Evolutionary conservation across 2,888 invertebrate species (phyloP), one percentile per base, ranked within the genome.

Genomic region (Eupithecia subumbrata): DNA sequence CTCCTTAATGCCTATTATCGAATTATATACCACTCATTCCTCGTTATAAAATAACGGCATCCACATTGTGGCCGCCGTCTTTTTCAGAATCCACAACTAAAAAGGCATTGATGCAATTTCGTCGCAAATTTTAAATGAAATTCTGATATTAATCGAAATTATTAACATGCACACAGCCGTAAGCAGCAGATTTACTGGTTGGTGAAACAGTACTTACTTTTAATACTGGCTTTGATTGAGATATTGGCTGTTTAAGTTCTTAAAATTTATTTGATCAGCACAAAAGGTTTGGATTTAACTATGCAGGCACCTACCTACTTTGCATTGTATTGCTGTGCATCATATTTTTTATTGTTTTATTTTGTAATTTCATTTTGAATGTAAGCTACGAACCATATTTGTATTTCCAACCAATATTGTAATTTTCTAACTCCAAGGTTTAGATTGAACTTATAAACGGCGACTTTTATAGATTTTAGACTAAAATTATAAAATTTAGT

Each of bases 21-120:
- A n/a, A 18, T n/a, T 18, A n/a, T n/a, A 48, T 48, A 18, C 48
- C 18, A n/a, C 48, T n/a, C 5, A 8, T n/a, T 52, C 52, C n/a
- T n/a, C n/a, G 25, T 60, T 11, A 5, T 25, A 18, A 64, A 34
- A 64, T n/a, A 48, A 30, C 34, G 64, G 64, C 64, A 64, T 8
- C 34, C 8, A 64, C 3, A 64, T 64, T 34, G 2, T 4, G 16
- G 30, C 14, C 22, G n/a, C 25, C 43, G 22, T 22, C 22, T 45
- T 68, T 68, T 22, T 22, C 40, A 43, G 0, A n/a, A 37, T n/a
- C n/a, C 22, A n/a, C n/a, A 25, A 11, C 67, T 12, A 7, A 52
- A 7, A 52, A 52, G 0, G 67, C 69, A 76, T 73, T 75, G 76
- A 72, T 68, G 56, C 52, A 66, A 74, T 74, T 77, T 73, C 22